Conservation (phyloP, 2,113 vertebrate genomes). For the Oreochromis spilurus region DNA sequence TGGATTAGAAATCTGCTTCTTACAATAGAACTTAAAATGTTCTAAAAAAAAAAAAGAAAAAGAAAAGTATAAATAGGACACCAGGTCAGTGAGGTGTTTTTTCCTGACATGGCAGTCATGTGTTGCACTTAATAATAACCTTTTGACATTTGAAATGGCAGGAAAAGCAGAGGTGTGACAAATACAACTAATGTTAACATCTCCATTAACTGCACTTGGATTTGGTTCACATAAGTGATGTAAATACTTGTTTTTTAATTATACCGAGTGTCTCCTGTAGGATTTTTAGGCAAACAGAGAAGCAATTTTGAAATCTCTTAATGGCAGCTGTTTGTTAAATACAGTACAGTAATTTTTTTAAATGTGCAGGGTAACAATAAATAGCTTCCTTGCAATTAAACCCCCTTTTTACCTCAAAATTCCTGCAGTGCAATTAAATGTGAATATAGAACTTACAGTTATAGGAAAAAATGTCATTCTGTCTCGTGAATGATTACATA, state of each 20-base stretch:
- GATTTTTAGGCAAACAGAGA: neutral
- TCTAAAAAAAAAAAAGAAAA: neutral
- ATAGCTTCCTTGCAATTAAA: neutral
- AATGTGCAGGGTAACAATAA: neutral
- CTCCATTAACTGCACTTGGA: neutral
- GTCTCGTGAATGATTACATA: neutral
- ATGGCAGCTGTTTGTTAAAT: neutral
- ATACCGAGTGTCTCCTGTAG: neutral
- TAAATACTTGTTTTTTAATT: neutral
- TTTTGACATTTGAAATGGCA: neutral
- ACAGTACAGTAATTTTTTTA: neutral
- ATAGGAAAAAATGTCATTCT: neutral
- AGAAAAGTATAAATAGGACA: neutral
- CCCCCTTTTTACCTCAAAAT: neutral
- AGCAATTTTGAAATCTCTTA: neutral
- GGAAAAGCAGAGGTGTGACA: neutral
- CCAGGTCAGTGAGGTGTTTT: neutral
- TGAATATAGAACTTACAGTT: neutral
- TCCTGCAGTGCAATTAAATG: neutral
- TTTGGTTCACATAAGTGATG: neutral
- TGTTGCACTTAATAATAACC: neutral
- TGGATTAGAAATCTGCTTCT: neutral
- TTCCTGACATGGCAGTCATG: neutral
- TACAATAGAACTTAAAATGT: neutral
- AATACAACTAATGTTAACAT: neutral